These are phyloP conservation scores for Lysiphlebus fabarum DNA, from an alignment of 1,140 invertebrate genomes.

Conservation along the genomic window DNA sequence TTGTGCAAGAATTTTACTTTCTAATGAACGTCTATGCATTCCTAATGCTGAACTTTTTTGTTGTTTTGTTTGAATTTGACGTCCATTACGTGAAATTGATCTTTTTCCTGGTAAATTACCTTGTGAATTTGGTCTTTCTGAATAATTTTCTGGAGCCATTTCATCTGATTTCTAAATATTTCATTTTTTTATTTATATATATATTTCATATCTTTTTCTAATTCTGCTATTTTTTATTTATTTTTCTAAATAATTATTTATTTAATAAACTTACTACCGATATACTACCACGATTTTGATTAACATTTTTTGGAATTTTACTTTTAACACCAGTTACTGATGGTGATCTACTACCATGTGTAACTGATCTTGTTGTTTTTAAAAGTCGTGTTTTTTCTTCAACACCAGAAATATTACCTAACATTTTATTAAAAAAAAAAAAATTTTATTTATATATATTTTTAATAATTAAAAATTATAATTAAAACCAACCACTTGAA, in stretches of 20 bases:
- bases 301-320: conserved; percentile 13
- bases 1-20: conserved; percentile 35
- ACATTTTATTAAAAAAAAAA: too few species aligned
- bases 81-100: neutral
- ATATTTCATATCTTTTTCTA: too few species aligned
- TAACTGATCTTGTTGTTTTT: conserved; percentile 1
- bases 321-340: conserved; percentile 4
- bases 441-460: too few species aligned
- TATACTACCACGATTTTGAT: conserved; percentile 8
- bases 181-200: too few species aligned
- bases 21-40: conserved; percentile 29
- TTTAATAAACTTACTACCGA: neutral
- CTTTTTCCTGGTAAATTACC: conserved; percentile 10
- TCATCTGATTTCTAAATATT: too few species aligned
- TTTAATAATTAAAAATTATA: too few species aligned
- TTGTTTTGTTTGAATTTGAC: neutral
- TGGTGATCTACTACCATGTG: neutral
- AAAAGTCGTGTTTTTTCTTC: neutral
- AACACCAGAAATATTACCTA: neutral
- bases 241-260: too few species aligned
- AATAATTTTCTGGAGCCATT: neutral
- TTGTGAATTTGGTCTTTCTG: conserved; percentile 8
- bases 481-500: too few species aligned
- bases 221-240: too few species aligned
- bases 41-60: neutral